Evolutionary conservation across 1,140 invertebrate genomes (phyloP).

Genomic region (Geopemphigus sp.): DNA sequence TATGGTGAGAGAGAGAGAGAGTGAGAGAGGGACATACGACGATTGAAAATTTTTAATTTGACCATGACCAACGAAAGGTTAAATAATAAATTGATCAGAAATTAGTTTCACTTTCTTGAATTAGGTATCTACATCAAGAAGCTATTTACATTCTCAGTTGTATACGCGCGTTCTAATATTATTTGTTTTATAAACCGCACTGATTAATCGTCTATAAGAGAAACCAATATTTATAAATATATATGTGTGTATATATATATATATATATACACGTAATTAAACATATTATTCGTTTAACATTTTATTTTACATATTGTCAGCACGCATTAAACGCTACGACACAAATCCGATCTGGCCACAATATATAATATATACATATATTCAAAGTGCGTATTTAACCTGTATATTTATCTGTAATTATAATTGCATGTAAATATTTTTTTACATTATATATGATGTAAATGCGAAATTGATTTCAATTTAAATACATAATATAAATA

Average conservation of each 20-base stretch:
- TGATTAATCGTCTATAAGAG: neutral
- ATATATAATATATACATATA: too few relatives aligned
- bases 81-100: slow-evolving; percentile 27
- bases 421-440: too few relatives aligned
- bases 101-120: slow-evolving; percentile 35
- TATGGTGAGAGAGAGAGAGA: too few relatives aligned
- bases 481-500: too few relatives aligned
- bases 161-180: too few relatives aligned
- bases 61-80: slow-evolving; percentile 22
- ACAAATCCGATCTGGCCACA: neutral
- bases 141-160: neutral
- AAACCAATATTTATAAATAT: neutral
- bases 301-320: neutral
- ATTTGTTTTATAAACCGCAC: neutral
- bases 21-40: too few relatives aligned
- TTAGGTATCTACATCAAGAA: neutral
- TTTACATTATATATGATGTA: too few relatives aligned
- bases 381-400: slow-evolving; percentile 9
- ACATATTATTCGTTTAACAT: neutral
- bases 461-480: too few relatives aligned
- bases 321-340: neutral
- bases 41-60: slow-evolving; percentile 6
- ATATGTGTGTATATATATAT: neutral
- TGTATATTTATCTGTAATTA: neutral
- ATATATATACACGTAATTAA: neutral